Evolutionary conservation across 1,140 invertebrate species (phyloP), one percentile per base, ranked within the genome.

Genomic region (Aphis gossypii): DNA sequence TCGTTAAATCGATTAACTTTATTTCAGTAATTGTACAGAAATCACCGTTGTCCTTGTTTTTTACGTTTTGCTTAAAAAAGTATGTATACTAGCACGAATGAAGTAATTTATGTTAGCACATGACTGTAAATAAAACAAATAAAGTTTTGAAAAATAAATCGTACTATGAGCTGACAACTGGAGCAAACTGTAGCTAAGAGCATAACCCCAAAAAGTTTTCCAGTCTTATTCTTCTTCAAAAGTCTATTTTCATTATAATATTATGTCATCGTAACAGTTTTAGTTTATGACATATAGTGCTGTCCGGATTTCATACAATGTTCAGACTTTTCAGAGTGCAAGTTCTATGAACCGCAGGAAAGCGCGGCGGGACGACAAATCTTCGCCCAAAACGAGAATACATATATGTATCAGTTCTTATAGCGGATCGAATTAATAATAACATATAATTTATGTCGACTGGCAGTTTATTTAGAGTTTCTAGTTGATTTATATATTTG

Each of bases 131-230:
- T 68, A 76, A 76, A 76, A n/a, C 4, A n/a, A n/a, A 76, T 41
- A n/a, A 54, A 76, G 60, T 76, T 76, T 76, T 76, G 30, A 76
- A 76, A 18, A 76, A 76, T 76, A 76, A 76, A 76, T 76, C n/a
- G 14, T 76, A 35, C n/a, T 1, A 14, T 18, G 60, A 76, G 14
- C n/a, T 11, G n/a, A 35, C 60, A 76, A n/a, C 60, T 76, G n/a
- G 25, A 60, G 8, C 56, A 60, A 30, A 30, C 8, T 60, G 7
- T 2, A 60, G 21, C 25, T 25, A 25, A n/a, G 60, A 18, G 30
- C 6, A 76, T n/a, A 30, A 68, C 0, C 1, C 30, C 60, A 3
- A n/a, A 20, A 68, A 0, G 11, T 76, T 76, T 76, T 76, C 60
- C 18, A 76, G 60, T n/a, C 18, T 0, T 76, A 35, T 76, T 76